Percentiles rank a stretch among this genome's conserved stretches.
Conservation (phyloP, 2,888 invertebrate species). For the Syrista parreyssii region DNA sequence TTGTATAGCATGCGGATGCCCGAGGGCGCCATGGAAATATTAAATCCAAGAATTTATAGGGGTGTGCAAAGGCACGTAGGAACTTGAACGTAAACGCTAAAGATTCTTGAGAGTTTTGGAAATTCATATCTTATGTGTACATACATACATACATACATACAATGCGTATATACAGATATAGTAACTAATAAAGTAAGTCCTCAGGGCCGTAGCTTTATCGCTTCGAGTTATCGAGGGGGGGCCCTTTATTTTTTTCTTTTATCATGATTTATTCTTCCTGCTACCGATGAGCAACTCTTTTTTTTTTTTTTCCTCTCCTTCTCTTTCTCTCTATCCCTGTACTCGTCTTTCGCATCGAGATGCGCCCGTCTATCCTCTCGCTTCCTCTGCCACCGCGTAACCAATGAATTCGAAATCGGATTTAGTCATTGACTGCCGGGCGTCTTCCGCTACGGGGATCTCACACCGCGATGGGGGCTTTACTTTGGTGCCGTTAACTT, state of each 20-base stretch:
- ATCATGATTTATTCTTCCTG: slow-evolving; percentile 29
- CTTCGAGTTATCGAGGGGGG: slow-evolving; percentile 26
- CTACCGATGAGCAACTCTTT: not conserved
- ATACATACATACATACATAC: too few species aligned
- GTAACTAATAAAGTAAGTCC: not conserved
- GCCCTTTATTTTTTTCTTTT: slow-evolving; percentile 15
- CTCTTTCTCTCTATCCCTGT: not conserved
- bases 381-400: not conserved
- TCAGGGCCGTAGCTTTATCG: slow-evolving; percentile 22
- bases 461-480: not conserved
- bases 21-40: slow-evolving; percentile 15
- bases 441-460: not conserved
- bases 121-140: not conserved
- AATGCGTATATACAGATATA: not conserved
- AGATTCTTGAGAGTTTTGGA: slow-evolving; percentile 10
- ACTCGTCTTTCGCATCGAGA: not conserved
- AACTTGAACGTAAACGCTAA: slow-evolving; percentile 6
- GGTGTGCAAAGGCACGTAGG: not conserved
- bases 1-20: not conserved
- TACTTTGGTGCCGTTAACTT: not conserved
- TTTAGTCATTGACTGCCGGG: not conserved
- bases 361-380: not conserved
- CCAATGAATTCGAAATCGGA: not conserved
- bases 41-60: slow-evolving; percentile 36
- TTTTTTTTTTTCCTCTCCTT: not conserved